Percentiles rank a stretch among this genome's conserved stretches.
phyloP scores from a whole-genome alignment of 1,140 invertebrate species.

The Choristoneura fumiferana region DNA sequence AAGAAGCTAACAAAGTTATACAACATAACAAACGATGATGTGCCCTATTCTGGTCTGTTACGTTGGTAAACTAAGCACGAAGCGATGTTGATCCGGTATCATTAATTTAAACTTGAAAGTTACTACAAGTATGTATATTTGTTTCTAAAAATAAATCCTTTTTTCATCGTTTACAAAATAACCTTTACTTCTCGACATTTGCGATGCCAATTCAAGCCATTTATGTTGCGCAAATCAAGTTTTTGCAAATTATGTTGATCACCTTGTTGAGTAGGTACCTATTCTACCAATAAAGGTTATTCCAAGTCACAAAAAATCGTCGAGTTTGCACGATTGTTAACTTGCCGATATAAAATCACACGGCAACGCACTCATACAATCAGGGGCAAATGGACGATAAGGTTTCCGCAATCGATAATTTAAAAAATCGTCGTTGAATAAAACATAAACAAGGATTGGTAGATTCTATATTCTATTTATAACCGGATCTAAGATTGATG shows the following conservation, averaged over 20 bases:
- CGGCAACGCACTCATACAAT: not conserved
- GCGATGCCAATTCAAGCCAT: constrained; percentile 1
- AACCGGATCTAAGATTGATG: not conserved
- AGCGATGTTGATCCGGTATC: too few relatives aligned
- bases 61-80: too few relatives aligned
- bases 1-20: too few relatives aligned
- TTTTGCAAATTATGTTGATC: constrained; percentile 41
- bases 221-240: constrained; percentile 7
- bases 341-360: constrained; percentile 1
- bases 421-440: constrained; percentile 20
- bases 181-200: constrained; percentile 16
- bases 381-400: constrained; percentile 57
- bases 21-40: too few relatives aligned
- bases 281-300: constrained; percentile 50
- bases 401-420: constrained; percentile 21
- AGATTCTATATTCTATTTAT: not conserved
- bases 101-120: too few relatives aligned
- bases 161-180: not conserved
- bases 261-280: constrained; percentile 37
- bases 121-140: not conserved
- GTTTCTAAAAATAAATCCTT: constrained; percentile 6
- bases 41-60: too few relatives aligned
- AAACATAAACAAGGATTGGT: constrained; percentile 23
- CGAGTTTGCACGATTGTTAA: not conserved
- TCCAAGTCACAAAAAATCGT: constrained; percentile 36